Percentiles rank a stretch among this genome's conserved stretches.
These are phyloP conservation scores for Coenobita brevimanus DNA, from an alignment of 1,140 invertebrate species.

Conservation along the genomic window DNA sequence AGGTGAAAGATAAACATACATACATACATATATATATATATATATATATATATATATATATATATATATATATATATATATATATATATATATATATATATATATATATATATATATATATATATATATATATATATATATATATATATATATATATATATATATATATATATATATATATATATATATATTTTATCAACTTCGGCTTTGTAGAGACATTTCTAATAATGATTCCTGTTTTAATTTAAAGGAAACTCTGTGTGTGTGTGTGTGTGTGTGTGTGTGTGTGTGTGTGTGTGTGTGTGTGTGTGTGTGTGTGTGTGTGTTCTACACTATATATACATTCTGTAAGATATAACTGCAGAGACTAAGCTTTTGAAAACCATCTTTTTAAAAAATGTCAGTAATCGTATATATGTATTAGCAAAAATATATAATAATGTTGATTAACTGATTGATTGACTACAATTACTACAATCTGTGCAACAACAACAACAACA, in stretches of 20 bases:
- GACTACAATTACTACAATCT: too few species aligned
- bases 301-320: conserved; percentile 10
- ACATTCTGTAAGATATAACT: too few species aligned
- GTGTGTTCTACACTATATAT: neutral
- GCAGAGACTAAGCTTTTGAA: too few species aligned
- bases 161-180: conserved; percentile 12
- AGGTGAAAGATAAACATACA: neutral
- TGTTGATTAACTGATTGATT: too few species aligned
- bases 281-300: conserved; percentile 12
- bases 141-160: conserved; percentile 20
- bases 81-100: conserved; percentile 15
- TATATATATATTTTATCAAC: conserved; percentile 2
- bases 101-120: conserved; percentile 16
- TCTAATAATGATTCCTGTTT: neutral
- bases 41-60: conserved; percentile 25
- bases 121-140: conserved; percentile 13
- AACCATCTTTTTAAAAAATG: too few species aligned
- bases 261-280: conserved; percentile 9
- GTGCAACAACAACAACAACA: too few species aligned
- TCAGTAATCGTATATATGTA: too few species aligned
- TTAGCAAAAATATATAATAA: too few species aligned
- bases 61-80: conserved; percentile 7
- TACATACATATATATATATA: neutral
- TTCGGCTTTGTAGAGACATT: neutral
- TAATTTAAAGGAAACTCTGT: conserved; percentile 4